Evolutionary conservation across 2,888 invertebrate genomes (phyloP).

Genomic region (Aphodius granarius): DNA sequence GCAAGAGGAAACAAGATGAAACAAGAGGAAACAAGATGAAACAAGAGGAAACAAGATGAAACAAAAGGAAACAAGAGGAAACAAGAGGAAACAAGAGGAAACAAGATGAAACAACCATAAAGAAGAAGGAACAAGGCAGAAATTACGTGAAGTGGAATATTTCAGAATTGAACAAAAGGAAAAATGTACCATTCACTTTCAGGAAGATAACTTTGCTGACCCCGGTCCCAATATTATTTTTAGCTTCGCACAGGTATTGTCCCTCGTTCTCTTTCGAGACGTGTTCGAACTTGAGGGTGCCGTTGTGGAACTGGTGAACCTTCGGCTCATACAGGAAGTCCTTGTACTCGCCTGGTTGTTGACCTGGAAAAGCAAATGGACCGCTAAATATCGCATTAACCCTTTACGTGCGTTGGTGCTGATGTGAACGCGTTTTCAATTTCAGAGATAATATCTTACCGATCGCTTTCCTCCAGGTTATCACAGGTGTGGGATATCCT

Average conservation of each 20-base stretch:
- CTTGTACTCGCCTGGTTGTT: constrained; percentile 76
- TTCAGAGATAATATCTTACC: constrained; percentile 58
- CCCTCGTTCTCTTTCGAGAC: constrained; percentile 87
- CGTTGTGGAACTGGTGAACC: constrained; percentile 77
- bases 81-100: too few species aligned
- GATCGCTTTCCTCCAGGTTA: constrained; percentile 88
- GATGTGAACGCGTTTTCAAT: neutral
- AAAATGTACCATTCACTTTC: constrained; percentile 80
- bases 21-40: too few species aligned
- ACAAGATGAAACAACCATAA: too few species aligned
- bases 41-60: too few species aligned
- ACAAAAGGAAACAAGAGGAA: too few species aligned
- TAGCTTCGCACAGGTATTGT: constrained; percentile 90
- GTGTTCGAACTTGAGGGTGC: constrained; percentile 79
- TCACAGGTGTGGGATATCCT: constrained; percentile 86
- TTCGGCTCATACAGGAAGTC: constrained; percentile 80
- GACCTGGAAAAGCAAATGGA: constrained; percentile 53
- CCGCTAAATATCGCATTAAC: neutral
- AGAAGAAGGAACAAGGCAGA: neutral
- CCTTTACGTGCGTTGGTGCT: neutral
- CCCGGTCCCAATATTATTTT: constrained; percentile 88
- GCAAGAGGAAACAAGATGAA: too few species aligned
- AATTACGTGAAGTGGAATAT: neutral
- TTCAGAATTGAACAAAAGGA: constrained; percentile 2
- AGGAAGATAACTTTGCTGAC: constrained; percentile 90